phyloP scores from a whole-genome alignment of 2,113 vertebrate genomes.

The Passer domesticus region DNA sequence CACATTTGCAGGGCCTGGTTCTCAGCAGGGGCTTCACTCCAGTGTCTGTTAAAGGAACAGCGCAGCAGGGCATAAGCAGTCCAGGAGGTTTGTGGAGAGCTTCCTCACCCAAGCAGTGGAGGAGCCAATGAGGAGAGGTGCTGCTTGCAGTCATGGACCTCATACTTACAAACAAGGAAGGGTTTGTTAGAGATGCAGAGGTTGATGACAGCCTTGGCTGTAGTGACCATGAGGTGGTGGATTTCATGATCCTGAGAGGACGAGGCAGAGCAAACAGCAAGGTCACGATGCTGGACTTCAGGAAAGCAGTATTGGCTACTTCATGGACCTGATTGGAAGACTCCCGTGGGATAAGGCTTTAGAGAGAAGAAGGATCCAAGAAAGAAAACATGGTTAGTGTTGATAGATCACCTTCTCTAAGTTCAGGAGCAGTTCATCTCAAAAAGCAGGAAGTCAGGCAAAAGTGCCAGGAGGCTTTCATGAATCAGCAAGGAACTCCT shows the following conservation, averaged over 20 bases:
- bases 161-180: not conserved
- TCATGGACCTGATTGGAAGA: not conserved
- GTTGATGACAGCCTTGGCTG: not conserved
- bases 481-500: not conserved
- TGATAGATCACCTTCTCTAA: not conserved
- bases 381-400: not conserved
- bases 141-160: not conserved
- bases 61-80: not conserved
- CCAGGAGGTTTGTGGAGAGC: not conserved
- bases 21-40: not conserved
- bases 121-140: not conserved
- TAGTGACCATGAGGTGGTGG: not conserved
- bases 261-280: not conserved
- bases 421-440: not conserved
- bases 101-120: not conserved
- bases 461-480: not conserved
- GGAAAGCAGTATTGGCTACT: not conserved
- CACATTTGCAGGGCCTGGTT: not conserved
- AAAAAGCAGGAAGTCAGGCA: not conserved
- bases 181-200: not conserved
- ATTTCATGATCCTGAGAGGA: not conserved
- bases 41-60: not conserved
- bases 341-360: not conserved
- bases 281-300: not conserved
- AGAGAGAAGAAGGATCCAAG: not conserved